Conservation (phyloP, 2,113 vertebrate genomes). For the Cepphus grylle region DNA sequence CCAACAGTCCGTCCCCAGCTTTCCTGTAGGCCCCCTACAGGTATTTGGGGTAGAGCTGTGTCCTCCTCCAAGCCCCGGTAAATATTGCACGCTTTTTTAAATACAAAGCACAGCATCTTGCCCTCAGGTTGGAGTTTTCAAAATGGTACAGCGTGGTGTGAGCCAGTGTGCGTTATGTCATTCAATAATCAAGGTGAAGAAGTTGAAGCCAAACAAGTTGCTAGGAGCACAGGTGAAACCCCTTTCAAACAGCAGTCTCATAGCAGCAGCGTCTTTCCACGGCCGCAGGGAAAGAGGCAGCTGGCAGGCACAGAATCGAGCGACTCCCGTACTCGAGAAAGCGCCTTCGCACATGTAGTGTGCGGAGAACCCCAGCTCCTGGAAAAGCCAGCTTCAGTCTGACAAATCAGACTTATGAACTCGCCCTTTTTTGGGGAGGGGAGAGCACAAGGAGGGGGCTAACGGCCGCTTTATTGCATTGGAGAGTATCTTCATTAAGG, state of each 20-base stretch:
- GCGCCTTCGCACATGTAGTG: not conserved
- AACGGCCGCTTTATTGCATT: conserved; percentile 35
- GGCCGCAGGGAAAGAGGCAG: not conserved
- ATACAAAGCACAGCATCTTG: not conserved
- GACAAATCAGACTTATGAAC: conserved; percentile 21
- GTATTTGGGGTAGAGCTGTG: not conserved
- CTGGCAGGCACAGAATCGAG: rapidly evolving
- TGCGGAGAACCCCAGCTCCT: not conserved
- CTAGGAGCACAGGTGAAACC: not conserved
- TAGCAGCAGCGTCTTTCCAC: not conserved
- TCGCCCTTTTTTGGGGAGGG: not conserved
- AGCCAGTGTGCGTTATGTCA: not conserved
- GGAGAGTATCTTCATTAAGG: conserved; percentile 47
- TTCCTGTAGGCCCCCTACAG: too few relatives aligned
- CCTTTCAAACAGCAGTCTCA: not conserved
- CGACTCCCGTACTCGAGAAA: not conserved
- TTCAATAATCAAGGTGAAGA: not conserved
- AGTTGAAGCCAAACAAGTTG: not conserved
- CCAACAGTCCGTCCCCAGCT: too few relatives aligned
- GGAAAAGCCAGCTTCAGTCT: not conserved
- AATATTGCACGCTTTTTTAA: not conserved
- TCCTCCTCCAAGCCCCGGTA: not conserved
- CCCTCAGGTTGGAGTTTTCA: not conserved
- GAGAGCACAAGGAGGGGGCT: not conserved
- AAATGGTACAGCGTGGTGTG: rapidly evolving